Base-by-base conservation (phyloP, 1,140 invertebrate genomes). In the Calephelis nemesis region DNA sequence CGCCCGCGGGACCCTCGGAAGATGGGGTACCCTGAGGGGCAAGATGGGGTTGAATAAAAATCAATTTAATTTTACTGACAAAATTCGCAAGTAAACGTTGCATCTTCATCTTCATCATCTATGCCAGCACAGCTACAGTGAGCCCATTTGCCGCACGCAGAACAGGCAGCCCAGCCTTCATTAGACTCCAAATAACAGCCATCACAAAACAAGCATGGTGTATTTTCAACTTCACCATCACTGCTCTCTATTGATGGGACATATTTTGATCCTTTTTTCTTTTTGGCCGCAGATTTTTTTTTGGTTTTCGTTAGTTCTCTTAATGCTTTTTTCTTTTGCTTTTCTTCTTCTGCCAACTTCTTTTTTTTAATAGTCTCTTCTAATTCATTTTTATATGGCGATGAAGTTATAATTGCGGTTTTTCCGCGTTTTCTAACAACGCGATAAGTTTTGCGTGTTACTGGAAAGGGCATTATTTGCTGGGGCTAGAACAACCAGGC, bases 101-200 rank as follows among this genome's bases (percentile, higher is more conserved):
- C 69, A 66, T 77, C 70, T 12, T 71, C 71, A 70, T 79, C 72
- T 12, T 74, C 66, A 66, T 78, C 76, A 19, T 76, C 76, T 12
- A 73, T 15, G 8, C 72, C 74, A 58, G 77, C 76, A 77, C 79
- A 82, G 63, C 72, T 67, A 71, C 73, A 71, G 65, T 84, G 79
- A 40, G 79, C 74, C 81, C 79, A 82, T 50, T 74, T 70, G 19
- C 69, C 66, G 50, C 50, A 54, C 19, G 50, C 74, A 76, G 63
- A 45, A 49, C 66, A 62, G 13, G 54, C 19, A 47, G 47, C 30
- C 58, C 66, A 67, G 11, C 58, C 66, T 67, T 67, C 66, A 67
- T 12, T 67, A 1, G 66, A 67, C 58, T 67, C 65, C 9, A 45
- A 67, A 62, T 67, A 67, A 12, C 12, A 62, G 42, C 65, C 65